phyloP scores from a whole-genome alignment of 2,888 invertebrate genomes.

The Nudaria mundana region DNA sequence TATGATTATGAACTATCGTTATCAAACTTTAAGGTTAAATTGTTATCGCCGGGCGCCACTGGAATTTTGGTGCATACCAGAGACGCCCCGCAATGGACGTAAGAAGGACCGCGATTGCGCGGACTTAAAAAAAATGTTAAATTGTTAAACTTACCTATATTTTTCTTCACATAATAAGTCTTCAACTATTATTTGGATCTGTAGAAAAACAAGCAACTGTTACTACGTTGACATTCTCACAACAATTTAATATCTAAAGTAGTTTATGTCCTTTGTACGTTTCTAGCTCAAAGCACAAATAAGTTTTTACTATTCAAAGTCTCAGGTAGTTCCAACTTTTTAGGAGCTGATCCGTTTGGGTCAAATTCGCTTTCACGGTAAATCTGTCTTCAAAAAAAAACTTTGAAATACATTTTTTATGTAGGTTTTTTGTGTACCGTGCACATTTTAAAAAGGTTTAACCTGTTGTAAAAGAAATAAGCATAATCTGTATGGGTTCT shows the following conservation, averaged over 20 bases:
- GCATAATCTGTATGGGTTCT: slow-evolving; percentile 39
- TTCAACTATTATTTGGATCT: no score
- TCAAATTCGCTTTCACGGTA: slow-evolving; percentile 67
- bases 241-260: neutral
- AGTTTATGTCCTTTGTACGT: slow-evolving; percentile 16
- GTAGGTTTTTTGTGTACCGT: slow-evolving; percentile 48
- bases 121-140: no score
- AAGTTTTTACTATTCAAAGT: slow-evolving; percentile 33
- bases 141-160: no score
- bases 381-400: slow-evolving; percentile 55
- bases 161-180: no score
- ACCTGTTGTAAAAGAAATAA: slow-evolving; percentile 19
- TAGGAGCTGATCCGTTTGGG: slow-evolving; percentile 49
- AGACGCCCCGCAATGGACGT: no score
- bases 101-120: no score
- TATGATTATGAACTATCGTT: no score
- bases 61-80: no score
- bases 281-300: slow-evolving; percentile 41
- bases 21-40: no score
- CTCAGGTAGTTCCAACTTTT: slow-evolving; percentile 54
- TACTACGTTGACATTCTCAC: neutral
- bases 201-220: slow-evolving; percentile 13
- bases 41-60: no score
- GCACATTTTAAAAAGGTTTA: slow-evolving; percentile 46
- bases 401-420: slow-evolving; percentile 46